These are phyloP conservation scores for Heliconius himera DNA, from an alignment of 1,140 invertebrate species.

Conservation along the genomic window DNA sequence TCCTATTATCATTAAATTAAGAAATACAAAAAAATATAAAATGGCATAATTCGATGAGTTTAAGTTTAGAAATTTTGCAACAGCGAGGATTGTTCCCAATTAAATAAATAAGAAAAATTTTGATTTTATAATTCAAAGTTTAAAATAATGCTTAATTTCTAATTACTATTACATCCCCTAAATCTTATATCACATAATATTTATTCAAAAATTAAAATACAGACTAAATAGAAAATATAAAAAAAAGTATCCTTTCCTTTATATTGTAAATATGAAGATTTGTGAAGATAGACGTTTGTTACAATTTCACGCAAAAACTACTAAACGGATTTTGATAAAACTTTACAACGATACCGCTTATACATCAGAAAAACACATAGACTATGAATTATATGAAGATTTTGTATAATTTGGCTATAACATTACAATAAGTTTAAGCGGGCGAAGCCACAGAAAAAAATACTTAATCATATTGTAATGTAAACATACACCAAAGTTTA, in stretches of 20 bases:
- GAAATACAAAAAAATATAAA: constrained; percentile 5
- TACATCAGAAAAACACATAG: too few relatives aligned
- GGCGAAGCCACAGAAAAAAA: too few relatives aligned
- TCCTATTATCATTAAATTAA: neutral
- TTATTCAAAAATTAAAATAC: neutral
- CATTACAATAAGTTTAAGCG: too few relatives aligned
- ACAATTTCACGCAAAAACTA: too few relatives aligned
- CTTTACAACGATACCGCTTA: too few relatives aligned
- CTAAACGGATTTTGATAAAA: too few relatives aligned
- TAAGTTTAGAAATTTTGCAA: neutral
- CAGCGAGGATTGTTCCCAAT: constrained; percentile 26
- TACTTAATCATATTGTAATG: too few relatives aligned
- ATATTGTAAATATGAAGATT: too few relatives aligned
- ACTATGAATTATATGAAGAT: too few relatives aligned
- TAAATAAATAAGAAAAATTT: neutral
- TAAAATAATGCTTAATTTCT: neutral
- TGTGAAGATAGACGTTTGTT: too few relatives aligned
- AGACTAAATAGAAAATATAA: neutral
- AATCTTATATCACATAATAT: neutral
- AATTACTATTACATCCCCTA: neutral
- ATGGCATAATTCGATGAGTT: constrained; percentile 20
- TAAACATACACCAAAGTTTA: too few relatives aligned
- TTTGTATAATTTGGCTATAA: too few relatives aligned
- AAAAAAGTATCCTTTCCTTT: neutral
- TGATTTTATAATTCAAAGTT: neutral